Conservation (phyloP, 92 coral and sea anemone genomes). For the Palythoa grandiflora region DNA sequence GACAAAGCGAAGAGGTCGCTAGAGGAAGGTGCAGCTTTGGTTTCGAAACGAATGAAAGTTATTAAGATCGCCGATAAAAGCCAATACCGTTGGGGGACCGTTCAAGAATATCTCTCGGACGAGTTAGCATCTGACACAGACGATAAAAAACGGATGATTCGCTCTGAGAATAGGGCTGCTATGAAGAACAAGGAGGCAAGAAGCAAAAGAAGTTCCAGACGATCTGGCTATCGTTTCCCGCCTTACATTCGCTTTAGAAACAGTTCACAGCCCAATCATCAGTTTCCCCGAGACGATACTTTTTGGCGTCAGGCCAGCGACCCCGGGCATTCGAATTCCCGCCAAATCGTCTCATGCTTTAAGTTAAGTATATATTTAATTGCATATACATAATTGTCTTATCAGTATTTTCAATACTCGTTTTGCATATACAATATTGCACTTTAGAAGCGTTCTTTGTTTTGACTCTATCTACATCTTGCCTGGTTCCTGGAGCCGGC, state of each 20-base stretch:
- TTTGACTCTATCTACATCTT: too few relatives aligned
- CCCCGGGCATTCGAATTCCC: background rate
- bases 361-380: background rate
- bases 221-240: background rate
- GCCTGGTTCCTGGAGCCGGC: background rate
- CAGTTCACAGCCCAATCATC: background rate
- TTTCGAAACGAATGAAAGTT: conserved; percentile 36
- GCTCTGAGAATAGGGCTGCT: conserved; percentile 44
- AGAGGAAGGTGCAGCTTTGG: conserved; percentile 48
- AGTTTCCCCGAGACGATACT: background rate
- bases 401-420: too few relatives aligned
- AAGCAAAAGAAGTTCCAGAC: background rate
- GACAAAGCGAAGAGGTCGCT: conserved; percentile 22
- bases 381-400: background rate
- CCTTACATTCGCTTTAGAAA: background rate
- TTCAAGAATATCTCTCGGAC: conserved; percentile 53
- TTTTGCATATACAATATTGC: too few relatives aligned
- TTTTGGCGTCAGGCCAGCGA: background rate
- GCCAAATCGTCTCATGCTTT: background rate
- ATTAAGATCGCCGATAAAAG: conserved; percentile 17
- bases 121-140: conserved; percentile 47
- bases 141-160: conserved; percentile 41
- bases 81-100: conserved; percentile 50
- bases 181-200: conserved; percentile 32
- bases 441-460: too few relatives aligned